These are phyloP conservation scores for Nibea albiflora DNA, from an alignment of 2,113 vertebrate genomes.

Conservation along the genomic window DNA sequence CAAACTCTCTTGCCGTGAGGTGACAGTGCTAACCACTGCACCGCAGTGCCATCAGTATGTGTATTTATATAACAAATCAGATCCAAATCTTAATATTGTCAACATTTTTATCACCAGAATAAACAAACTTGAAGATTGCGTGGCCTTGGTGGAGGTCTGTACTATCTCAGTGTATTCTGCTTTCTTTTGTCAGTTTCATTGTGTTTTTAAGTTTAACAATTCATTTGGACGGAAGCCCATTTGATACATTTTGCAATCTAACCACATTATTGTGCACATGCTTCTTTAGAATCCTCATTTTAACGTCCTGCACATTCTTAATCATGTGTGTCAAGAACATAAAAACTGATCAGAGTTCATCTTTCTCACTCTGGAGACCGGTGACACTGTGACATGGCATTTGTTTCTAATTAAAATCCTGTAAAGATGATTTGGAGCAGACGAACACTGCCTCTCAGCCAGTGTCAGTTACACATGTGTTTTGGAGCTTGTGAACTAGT, in stretches of 20 bases:
- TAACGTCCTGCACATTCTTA: neutral
- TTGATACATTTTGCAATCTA: neutral
- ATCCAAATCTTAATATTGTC: too few relatives aligned
- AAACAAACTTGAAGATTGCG: too few relatives aligned
- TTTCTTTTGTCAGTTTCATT: neutral
- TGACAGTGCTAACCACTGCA: too few relatives aligned
- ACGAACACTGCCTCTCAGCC: slow-evolving; percentile 32
- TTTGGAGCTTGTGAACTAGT: slow-evolving; percentile 55
- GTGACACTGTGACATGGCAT: slow-evolving; percentile 8
- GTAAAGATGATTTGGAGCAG: slow-evolving; percentile 21
- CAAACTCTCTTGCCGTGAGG: too few relatives aligned
- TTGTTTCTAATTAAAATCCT: slow-evolving; percentile 47
- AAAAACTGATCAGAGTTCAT: slow-evolving; percentile 9
- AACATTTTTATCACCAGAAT: too few relatives aligned
- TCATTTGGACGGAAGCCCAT: neutral
- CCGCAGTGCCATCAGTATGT: too few relatives aligned
- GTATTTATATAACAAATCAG: too few relatives aligned
- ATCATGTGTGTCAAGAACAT: neutral
- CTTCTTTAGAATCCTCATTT: neutral
- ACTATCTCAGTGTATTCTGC: neutral
- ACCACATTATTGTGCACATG: neutral
- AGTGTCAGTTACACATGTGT: slow-evolving; percentile 55
- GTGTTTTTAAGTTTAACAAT: neutral
- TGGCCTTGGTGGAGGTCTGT: neutral
- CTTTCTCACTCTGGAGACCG: neutral